Conservation (phyloP, 2,888 invertebrate genomes). For the Mayetiola destructor region DNA sequence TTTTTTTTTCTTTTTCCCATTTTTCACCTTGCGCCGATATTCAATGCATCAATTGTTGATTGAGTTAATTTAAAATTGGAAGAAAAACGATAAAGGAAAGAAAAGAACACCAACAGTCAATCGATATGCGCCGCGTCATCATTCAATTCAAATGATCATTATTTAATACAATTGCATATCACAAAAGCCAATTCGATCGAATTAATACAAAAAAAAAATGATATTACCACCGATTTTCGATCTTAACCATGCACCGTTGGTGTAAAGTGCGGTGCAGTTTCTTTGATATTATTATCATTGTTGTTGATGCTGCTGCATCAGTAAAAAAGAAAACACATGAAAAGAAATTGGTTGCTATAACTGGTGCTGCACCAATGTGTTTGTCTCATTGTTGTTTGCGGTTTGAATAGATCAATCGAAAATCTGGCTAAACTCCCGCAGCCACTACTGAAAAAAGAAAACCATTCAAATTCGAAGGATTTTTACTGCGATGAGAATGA, state of each 20-base stretch:
- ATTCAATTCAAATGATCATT: background rate
- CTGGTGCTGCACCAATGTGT: background rate
- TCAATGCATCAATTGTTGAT: background rate
- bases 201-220: background rate
- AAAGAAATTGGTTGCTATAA: no score
- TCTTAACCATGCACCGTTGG: constrained; percentile 2
- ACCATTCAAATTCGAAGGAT: background rate
- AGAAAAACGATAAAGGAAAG: background rate
- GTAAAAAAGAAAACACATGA: no score
- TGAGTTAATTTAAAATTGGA: background rate
- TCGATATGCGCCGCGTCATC: constrained; percentile 12
- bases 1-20: background rate
- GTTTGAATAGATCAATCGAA: no score
- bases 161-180: background rate
- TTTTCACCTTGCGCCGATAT: background rate
- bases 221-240: no score
- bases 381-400: no score
- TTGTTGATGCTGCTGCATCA: background rate
- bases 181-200: background rate
- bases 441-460: background rate
- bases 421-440: constrained; percentile 2
- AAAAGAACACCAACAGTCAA: constrained; percentile 10
- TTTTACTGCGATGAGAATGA: background rate
- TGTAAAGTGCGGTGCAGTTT: background rate
- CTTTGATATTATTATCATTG: background rate